Evolutionary conservation across 2,113 vertebrate genomes (phyloP), one percentile per base, ranked within the genome.

Genomic region (Centropus unirufus): DNA sequence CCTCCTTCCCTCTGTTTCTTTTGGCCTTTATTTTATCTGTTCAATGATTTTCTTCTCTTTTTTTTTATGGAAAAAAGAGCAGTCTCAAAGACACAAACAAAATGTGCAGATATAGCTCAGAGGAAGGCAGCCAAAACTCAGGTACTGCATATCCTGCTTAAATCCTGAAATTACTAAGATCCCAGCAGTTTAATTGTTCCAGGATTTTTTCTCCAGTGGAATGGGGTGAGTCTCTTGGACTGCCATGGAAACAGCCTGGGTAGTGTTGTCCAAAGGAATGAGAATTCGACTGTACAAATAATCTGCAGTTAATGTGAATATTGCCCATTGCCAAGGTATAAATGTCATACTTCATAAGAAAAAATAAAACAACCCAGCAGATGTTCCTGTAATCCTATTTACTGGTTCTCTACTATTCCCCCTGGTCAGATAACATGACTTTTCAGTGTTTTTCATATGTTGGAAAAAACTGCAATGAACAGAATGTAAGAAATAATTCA

Each of bases 331-430:
- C 72, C 85, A 88, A 86, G 57, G 70, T 76, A 91, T 72, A 84
- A 92, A 96, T 82, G 68, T 77, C 74, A 62, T 74, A 75, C 30
- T 87, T 69, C 20, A 29, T 59, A 62, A 64, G 46, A 75, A 77
- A 72, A 92, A 75, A 91, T n/a, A 90, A 84, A 87, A 44, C 15
- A 87, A 89, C 85, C 57, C 81, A 87, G 87, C 72, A 86, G 90
- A 87, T 91, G 72, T 86, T 89, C 52, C 67, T 82, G 49, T 94
- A 93, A 95, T 91, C 74, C 40, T 87, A 5, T 80, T 94, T 95
- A 81, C 40, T 88, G 39, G 40, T 88, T 83, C 72, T 88, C 15
- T 81, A 17, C 23, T 54, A 11, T 87, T 78, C 52, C 30, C 27
- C 8, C 32, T 0, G 0, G 66, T 58, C 86, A 44, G 54, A 81